Evolutionary conservation across 2,113 vertebrate genomes (phyloP).

Genomic region (Panthera uncia): DNA sequence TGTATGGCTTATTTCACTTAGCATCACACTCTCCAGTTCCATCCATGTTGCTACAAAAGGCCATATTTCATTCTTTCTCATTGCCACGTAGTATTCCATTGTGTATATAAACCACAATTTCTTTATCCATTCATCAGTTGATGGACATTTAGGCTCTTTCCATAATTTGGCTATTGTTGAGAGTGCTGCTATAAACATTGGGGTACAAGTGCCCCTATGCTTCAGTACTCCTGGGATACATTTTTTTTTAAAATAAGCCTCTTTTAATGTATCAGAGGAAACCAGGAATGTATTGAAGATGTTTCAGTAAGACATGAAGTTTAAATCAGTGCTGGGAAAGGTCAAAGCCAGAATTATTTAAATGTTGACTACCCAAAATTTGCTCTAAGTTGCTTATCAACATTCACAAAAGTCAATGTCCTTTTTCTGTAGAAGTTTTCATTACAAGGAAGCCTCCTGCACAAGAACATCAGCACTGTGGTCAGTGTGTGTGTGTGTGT

Average conservation of each 20-base stretch:
- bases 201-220: too few relatives aligned
- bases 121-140: too few relatives aligned
- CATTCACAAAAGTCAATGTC: neutral
- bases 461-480: neutral
- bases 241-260: neutral
- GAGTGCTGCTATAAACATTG: too few relatives aligned
- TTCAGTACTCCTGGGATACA: too few relatives aligned
- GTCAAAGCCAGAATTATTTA: conserved; percentile 46
- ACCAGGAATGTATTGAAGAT: neutral
- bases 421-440: neutral
- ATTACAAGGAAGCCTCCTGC: neutral
- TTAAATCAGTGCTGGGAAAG: conserved; percentile 40
- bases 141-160: too few relatives aligned
- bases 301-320: neutral
- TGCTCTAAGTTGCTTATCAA: conserved; percentile 10
- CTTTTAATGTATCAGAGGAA: neutral
- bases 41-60: too few relatives aligned
- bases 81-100: too few relatives aligned
- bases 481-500: neutral
- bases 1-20: too few relatives aligned
- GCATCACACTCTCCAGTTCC: too few relatives aligned
- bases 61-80: too few relatives aligned
- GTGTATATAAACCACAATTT: too few relatives aligned
- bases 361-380: neutral
- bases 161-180: too few relatives aligned